Evolutionary conservation across 2,113 vertebrate genomes (phyloP), one percentile per base, ranked within the genome.

Genomic region (Nibea coibor): DNA sequence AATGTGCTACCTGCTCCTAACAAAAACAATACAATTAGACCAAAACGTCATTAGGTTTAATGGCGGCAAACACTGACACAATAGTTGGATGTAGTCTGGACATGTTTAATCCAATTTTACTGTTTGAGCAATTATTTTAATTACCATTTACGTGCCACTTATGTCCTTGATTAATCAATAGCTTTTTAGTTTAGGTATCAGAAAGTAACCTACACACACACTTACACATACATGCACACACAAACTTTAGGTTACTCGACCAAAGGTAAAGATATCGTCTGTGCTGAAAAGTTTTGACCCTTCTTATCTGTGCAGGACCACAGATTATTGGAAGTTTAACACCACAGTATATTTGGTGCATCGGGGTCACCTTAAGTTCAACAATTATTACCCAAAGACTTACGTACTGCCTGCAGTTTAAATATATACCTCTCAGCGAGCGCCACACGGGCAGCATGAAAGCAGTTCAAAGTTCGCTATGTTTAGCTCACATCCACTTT

Each of bases 391-490:
- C 10, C 14, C 79, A 61, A 51, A 78, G 39, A 39, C 19, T 39
- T 28, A 4, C 68, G 66, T 68, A 82, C 35, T 70, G 72, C 48
- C 39, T 50, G 54, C 39, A 62, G 56, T 72, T 85, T 62, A 76
- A 76, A 78, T 64, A 71, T 72, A 74, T 56, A 72, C 54, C 24
- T 58, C 50, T 70, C 45, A 45, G 50, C 80, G 26, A 65, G 47
- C 51, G 71, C 28, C 31, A 20, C 2, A 5, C 54, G 31, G n/a
- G 17, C 17, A 24, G 20, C 19, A 59, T 28, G 57, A 71, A 48
- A 78, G 48, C 11, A 45, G 85, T 17, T 78, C 80, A 80, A 85
- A 86, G 89, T 66, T 85, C 78, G 80, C 58, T 28, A 22, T 70
- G 57, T 61, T 69, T 26, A 22, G 56, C 64, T 79, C 77, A 74